phyloP scores from a whole-genome alignment of 2,797 vertebrate genomes.

The Notoglanidium macrostoma region DNA sequence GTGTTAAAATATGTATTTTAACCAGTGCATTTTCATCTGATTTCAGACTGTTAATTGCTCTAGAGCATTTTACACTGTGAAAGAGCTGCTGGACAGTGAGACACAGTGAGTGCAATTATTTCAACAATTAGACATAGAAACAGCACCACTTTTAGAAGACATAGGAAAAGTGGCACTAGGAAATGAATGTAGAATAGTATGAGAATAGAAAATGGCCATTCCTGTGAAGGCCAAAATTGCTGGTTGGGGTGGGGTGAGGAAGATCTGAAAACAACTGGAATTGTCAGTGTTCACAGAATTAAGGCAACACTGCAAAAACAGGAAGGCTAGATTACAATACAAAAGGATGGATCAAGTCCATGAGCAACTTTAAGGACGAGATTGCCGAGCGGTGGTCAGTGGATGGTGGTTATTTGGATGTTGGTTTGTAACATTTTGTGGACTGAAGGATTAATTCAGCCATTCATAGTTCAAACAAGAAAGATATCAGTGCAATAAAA shows the following conservation, averaged over 20 bases:
- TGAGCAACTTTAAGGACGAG: neutral
- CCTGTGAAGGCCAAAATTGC: neutral
- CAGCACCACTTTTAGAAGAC: neutral
- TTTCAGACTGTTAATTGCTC: slow-evolving; percentile 86
- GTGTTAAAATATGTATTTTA: slow-evolving; percentile 7
- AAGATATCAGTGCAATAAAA: neutral
- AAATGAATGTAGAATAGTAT: neutral
- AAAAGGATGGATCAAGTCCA: neutral
- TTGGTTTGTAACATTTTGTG: neutral
- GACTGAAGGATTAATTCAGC: neutral
- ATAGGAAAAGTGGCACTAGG: neutral
- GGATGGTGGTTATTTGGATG: neutral
- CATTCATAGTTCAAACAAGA: neutral
- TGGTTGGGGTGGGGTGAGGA: neutral
- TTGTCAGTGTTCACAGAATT: neutral
- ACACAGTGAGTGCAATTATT: slow-evolving; percentile 78
- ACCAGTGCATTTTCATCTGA: slow-evolving; percentile 37
- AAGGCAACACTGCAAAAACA: neutral
- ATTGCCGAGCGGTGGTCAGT: neutral
- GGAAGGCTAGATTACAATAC: neutral
- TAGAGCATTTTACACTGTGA: slow-evolving; percentile 85
- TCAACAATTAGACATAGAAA: neutral
- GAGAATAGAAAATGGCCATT: neutral
- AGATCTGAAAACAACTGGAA: neutral
- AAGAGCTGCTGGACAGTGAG: slow-evolving; percentile 90